Evolutionary conservation across 1,140 invertebrate species (phyloP), one percentile per base, ranked within the genome.

Genomic region (Aphidius ervi): DNA sequence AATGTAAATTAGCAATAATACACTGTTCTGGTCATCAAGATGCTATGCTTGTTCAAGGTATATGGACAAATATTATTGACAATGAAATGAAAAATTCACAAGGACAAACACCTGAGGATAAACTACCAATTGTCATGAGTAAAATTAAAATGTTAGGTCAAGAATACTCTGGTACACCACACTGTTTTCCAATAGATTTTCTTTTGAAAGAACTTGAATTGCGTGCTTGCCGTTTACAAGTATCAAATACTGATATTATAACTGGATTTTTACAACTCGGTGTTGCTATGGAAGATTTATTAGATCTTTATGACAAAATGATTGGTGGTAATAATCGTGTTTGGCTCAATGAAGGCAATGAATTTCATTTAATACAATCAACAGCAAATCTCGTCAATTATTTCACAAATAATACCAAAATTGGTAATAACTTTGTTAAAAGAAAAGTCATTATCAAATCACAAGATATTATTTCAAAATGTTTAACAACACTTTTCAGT

Each of bases 11-110:
- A 46, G 87, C 89, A 1, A 93, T 94, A 66, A 86, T 94, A 40
- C 89, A 93, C 64, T 93, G 90, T 69, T 89, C 90, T 2, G 89
- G 89, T 37, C 89, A 93, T 74, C 88, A 89, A 65, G 89, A 91
- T 73, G 84, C 88, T 0, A 75, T 88, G 63, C 75, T 92, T 4
- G 86, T 91, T 41, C 88, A 92, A 71, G 86, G 85, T 47, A 91
- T 92, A 61, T 92, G 90, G 90, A 85, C 84, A 46, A 88, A 91
- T 70, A 90, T 92, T 43, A 84, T 91, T 49, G 77, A 84, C 31
- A 80, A 82, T 58, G 84, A 81, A 72, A 63, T 82, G 48, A 70
- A 72, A 57, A 74, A 72, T 52, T 65, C 71, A 4, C 58, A 65
- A 5, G 60, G 65, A 9, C 46, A 58, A 39, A 67, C 82, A 1